Percentiles rank a stretch among this genome's conserved stretches.
These are phyloP conservation scores for Epizoanthus illoricatus DNA, from an alignment of 92 coral and sea anemone species.

Conservation along the genomic window DNA sequence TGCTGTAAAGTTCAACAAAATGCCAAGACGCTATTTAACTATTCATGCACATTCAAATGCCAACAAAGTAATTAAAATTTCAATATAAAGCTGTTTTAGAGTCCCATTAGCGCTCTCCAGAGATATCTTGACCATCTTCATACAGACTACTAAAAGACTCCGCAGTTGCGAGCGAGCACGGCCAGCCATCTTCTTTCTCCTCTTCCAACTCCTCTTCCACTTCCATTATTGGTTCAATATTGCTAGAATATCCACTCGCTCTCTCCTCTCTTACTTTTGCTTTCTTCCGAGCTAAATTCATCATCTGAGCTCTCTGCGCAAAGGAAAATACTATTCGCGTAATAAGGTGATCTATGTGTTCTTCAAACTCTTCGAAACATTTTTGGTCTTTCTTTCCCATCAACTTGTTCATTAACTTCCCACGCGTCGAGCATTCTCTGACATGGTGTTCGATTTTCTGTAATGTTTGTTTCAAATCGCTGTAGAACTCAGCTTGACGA, in stretches of 20 bases:
- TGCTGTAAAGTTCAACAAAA: too few species aligned
- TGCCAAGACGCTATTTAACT: conserved; percentile 2
- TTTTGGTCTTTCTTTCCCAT: conserved; percentile 90
- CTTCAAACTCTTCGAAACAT: conserved; percentile 71
- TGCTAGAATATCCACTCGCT: background rate
- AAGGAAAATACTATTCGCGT: conserved; percentile 93
- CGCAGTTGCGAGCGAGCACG: conserved; percentile 14
- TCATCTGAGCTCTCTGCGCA: conserved; percentile 79
- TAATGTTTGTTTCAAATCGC: conserved; percentile 86
- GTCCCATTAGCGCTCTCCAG: conserved; percentile 40
- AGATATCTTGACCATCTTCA: conserved; percentile 30
- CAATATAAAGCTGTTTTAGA: background rate
- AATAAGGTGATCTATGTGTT: conserved; percentile 79
- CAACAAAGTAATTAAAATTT: background rate
- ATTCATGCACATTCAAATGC: conserved; percentile 11
- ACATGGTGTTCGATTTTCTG: conserved; percentile 79
- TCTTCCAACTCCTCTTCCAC: conserved; percentile 58
- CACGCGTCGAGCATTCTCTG: conserved; percentile 66
- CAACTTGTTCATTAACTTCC: conserved; percentile 77
- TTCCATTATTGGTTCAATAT: conserved; percentile 25
- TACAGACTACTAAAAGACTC: conserved; percentile 43
- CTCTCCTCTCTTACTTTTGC: conserved; percentile 31
- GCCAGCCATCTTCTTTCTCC: conserved; percentile 50
- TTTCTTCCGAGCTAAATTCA: conserved; percentile 61
- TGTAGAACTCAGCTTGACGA: conserved; percentile 91